Evolutionary conservation across 35 echinoderm and acorn worm species (phyloP), one percentile per base, ranked within the genome.

Genomic region (Eucidaris tribuloides): DNA sequence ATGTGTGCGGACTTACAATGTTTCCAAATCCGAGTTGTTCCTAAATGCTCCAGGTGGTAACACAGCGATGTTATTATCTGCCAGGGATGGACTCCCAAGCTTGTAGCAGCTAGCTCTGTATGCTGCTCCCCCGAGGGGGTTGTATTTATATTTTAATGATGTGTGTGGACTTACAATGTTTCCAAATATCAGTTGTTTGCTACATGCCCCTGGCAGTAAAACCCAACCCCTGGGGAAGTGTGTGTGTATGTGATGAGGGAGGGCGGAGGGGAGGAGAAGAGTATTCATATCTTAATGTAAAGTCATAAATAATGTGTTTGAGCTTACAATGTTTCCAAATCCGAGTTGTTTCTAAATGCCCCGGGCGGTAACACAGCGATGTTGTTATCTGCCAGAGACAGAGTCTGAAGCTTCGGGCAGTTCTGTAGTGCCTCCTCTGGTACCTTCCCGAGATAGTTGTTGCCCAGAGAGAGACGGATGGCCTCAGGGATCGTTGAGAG

Each of bases 241-340:
- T 68, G 15, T 31, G 19, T 3, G 34, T 31, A 68, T 23, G 31
- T 25, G 22, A 20, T 3, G 17, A 23, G 3, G 19, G 22, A 25
- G 17, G 34, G 1, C 15, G 14, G 14, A 23, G 31, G 3, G 18
- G 23, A 11, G 3, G 0, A 76, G 9, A 9, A 19, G 14, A 41
- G 9, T 11, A 41, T 43, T n/a, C 36, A 3, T 1, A 20, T 6
- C 18, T 20, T 18, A 6, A 24, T 2, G 19, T 6, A 18, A 20
- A 58, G 25, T 58, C 18, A 58, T 5, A 76, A 41, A 18, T 11
- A 41, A 76, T 41, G 23, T n/a, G n/a, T n/a, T 37, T 14, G 7
- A 17, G 48, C 85, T 88, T 66, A 88, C 85, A 88, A 42, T 45
- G 62, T 79, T 7, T 25, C 62, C 32, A 88, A 60, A 2, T 65